Base-by-base conservation (phyloP, 2,113 vertebrate species). In the Stictonetta naevosa region DNA sequence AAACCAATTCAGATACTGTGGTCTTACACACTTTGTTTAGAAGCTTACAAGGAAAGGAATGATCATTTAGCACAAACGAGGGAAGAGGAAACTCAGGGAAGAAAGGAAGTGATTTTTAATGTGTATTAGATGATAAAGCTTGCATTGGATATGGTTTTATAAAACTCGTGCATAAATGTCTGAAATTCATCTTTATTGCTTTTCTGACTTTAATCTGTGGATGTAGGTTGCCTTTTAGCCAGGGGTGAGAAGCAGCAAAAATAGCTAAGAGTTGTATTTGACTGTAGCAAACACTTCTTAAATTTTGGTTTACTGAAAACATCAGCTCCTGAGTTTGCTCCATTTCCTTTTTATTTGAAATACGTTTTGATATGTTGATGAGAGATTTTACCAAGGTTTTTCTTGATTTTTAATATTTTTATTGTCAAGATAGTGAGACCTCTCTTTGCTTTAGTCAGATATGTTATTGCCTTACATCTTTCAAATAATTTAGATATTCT, bases 161-260 rank as follows among this genome's bases (percentile, higher is more conserved):
- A 90, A 55, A 76, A 84, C 50, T 88, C 74, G 66, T 84, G 75
- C 36, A 83, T 88, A 93, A 85, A 87, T 66, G 68, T 82, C 85
- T 86, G 36, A 81, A 77, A 72, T 86, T 58, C 38, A 29, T 69
- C 66, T 52, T 80, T 34, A 40, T 33, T 86, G 62, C 31, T 91
- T 48, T 69, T 67, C 71, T 75, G 53, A 38, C 90, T 88, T 83
- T 95, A 96, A 69, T 83, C 86, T 2, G 0, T 14, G 38, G 33
- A 88, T 94, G 48, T 83, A 25, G n/a, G 50, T 53, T 88, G 46
- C 69, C 44, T 83, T 55, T 96, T 96, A 90, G 82, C 84, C 68
- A 90, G 85, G 62, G 73, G 86, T 84, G 77, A 79, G 86, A 96
- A 85, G 75, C 55, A 62, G 44, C 88, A 92, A 95, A 96, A 95